Percentiles rank a stretch among this genome's conserved stretches.
phyloP scores from a whole-genome alignment of 2,888 invertebrate genomes.

The Chesias legatella region DNA sequence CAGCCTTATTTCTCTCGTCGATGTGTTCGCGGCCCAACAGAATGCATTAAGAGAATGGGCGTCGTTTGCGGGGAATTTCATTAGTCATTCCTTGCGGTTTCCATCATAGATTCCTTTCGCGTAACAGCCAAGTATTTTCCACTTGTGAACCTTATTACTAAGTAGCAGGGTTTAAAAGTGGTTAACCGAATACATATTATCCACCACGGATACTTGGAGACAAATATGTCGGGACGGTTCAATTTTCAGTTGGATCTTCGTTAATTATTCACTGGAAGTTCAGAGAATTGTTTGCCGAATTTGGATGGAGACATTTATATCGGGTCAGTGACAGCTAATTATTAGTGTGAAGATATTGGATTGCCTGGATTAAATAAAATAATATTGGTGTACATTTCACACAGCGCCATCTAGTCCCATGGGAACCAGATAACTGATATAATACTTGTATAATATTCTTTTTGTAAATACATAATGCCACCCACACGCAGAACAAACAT shows the following conservation, averaged over 20 bases:
- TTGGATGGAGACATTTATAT: constrained; percentile 11
- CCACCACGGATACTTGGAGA: constrained; percentile 44
- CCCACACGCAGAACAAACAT: no score
- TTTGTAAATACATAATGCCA: no score
- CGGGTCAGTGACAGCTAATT: no score
- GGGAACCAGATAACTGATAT: no score
- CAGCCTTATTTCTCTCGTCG: constrained; percentile 8
- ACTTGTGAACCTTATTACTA: no score
- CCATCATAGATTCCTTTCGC: constrained; percentile 52
- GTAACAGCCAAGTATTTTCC: constrained; percentile 1
- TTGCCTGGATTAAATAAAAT: no score
- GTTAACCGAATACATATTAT: no score
- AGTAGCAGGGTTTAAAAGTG: no score
- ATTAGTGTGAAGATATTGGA: no score
- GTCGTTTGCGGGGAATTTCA: constrained; percentile 58
- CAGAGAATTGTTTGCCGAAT: constrained; percentile 35
- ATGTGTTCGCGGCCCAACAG: constrained; percentile 40
- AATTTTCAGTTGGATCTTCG: constrained; percentile 48
- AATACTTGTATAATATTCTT: no score
- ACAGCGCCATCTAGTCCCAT: no score
- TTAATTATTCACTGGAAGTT: constrained; percentile 43
- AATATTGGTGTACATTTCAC: no score
- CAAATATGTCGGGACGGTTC: constrained; percentile 47
- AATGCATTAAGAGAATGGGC: constrained; percentile 51
- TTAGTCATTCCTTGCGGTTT: constrained; percentile 54